Conservation (phyloP, 2,113 vertebrate species). For the Setophaga coronata region DNA sequence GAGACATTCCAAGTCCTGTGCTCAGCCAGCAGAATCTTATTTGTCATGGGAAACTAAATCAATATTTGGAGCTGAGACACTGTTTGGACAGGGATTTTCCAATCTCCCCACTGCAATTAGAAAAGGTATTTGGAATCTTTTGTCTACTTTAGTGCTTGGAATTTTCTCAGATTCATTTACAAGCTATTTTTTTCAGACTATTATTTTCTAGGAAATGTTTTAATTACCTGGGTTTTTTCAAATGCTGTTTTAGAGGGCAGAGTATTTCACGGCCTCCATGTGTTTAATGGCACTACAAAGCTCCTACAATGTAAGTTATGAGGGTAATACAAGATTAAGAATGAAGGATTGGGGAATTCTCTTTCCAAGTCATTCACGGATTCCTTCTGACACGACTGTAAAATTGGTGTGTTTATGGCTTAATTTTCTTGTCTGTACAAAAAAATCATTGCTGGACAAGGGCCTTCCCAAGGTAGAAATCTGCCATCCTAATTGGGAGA, state of each 20-base stretch:
- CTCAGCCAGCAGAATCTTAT: neutral
- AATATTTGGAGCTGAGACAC: slow-evolving; percentile 16
- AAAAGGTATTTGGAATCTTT: slow-evolving; percentile 21
- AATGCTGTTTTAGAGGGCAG: neutral
- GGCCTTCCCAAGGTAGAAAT: neutral
- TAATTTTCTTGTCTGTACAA: neutral
- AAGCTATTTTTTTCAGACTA: neutral
- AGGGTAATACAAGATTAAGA: neutral
- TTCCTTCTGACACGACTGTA: neutral
- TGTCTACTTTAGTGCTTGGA: neutral
- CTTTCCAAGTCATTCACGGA: neutral
- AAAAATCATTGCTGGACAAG: neutral
- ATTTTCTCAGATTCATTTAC: slow-evolving; percentile 20
- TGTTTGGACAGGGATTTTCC: slow-evolving; percentile 46
- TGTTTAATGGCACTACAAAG: neutral
- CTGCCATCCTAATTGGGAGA: neutral
- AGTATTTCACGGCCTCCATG: neutral
- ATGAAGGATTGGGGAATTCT: neutral
- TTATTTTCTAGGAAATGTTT: neutral
- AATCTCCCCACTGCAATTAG: neutral
- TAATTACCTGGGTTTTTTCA: neutral
- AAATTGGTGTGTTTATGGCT: neutral
- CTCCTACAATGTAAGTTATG: neutral
- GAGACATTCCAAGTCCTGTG: neutral
- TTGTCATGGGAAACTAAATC: slow-evolving; percentile 18